A percentile compares a stretch with the other conserved stretches of the same genome.
Conservation (phyloP, 1,140 invertebrate species). For the Probaryconus sp. region DNA sequence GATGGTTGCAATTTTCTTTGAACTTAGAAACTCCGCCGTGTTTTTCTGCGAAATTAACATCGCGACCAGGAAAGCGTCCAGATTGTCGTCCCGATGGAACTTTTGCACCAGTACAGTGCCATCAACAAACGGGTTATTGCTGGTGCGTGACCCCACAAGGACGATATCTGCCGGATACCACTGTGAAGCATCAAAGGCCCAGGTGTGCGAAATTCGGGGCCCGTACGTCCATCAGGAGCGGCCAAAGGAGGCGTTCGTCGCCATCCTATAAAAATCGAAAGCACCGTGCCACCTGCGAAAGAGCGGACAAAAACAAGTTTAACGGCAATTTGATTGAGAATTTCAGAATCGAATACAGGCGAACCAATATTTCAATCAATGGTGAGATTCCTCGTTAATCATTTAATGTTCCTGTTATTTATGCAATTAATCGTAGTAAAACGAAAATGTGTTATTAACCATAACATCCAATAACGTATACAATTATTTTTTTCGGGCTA, state of each 20-base stretch:
- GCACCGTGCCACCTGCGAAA: slow-evolving; percentile 81
- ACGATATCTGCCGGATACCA: slow-evolving; percentile 86
- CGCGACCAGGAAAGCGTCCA: slow-evolving; percentile 75
- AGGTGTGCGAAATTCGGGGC: slow-evolving; percentile 78
- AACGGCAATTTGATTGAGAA: slow-evolving; percentile 89
- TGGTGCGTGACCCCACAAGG: slow-evolving; percentile 92
- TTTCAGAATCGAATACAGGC: slow-evolving; percentile 87
- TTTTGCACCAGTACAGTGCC: slow-evolving; percentile 91
- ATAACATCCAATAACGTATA: no score
- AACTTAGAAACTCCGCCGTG: slow-evolving; percentile 76
- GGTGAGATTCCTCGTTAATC: no score
- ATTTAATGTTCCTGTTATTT: no score
- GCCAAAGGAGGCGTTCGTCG: slow-evolving; percentile 68
- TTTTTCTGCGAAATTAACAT: slow-evolving; percentile 76
- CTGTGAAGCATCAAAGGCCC: slow-evolving; percentile 83
- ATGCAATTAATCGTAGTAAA: no score
- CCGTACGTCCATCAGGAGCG: slow-evolving; percentile 63
- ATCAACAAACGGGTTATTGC: slow-evolving; percentile 85
- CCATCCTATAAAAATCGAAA: slow-evolving; percentile 70
- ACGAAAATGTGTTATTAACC: no score
- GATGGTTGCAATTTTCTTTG: no score
- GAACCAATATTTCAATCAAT: slow-evolving; percentile 73
- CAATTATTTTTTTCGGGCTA: no score
- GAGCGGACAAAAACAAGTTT: slow-evolving; percentile 86
- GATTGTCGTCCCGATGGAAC: slow-evolving; percentile 88